Conservation (phyloP, 2,797 vertebrate genomes). For the Darevskia nairensis region DNA sequence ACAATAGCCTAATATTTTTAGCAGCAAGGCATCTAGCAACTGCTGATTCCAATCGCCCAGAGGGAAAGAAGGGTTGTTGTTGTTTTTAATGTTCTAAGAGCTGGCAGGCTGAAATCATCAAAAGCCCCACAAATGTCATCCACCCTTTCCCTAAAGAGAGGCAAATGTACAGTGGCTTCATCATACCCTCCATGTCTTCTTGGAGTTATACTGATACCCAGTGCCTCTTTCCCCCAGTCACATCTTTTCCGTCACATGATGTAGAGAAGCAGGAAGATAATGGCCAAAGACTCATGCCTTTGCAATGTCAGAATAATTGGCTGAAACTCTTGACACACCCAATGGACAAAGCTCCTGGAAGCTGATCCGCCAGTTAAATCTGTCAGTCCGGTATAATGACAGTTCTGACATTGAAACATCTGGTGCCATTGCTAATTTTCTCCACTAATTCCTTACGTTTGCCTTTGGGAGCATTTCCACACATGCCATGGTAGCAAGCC, state of each 20-base stretch:
- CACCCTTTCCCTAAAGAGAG: conserved; percentile 8
- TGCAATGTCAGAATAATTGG: neutral
- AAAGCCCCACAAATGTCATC: conserved; percentile 10
- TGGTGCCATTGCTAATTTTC: neutral
- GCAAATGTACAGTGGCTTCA: conserved; percentile 2
- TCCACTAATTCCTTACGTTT: neutral
- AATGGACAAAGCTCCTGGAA: neutral
- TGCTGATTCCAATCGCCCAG: conserved; percentile 23
- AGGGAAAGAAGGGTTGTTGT: conserved; percentile 30
- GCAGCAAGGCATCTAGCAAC: conserved; percentile 37
- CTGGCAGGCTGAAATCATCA: conserved; percentile 14
- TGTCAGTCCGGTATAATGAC: neutral
- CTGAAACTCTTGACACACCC: neutral
- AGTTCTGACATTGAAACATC: neutral
- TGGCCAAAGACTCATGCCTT: accelerated
- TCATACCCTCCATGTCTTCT: neutral
- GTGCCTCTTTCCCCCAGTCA: neutral
- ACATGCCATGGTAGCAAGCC: neutral
- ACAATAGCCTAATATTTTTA: conserved; percentile 52
- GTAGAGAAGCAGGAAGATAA: neutral
- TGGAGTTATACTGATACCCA: neutral
- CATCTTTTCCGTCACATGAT: neutral
- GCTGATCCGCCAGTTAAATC: neutral
- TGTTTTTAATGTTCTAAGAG: conserved; percentile 31
- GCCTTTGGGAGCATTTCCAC: no score